Base-by-base conservation (phyloP, 2,113 vertebrate species). In the Calypte anna region DNA sequence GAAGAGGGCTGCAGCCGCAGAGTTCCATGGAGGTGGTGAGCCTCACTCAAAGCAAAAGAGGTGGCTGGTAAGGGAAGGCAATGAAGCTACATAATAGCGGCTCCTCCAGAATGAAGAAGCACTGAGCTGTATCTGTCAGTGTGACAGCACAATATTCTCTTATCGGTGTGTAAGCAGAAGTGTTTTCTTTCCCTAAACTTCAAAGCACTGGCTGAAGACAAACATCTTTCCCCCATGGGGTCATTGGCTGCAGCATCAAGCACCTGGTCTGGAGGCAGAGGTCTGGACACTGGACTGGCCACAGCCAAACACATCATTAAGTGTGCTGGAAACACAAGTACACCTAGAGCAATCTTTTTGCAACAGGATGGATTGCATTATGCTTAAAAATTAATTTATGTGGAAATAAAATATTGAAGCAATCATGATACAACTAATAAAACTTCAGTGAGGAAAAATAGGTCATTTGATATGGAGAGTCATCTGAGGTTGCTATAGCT, bases 391-490 rank as follows among this genome's bases (percentile, higher is more conserved):
- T 69, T 85, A 63, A 88, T 84, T 82, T 64, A 44, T 18, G 6
- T 36, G 62, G 40, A 89, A 84, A 92, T 89, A 54, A 93, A 93
- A 87, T 73, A 87, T 17, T 89, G 66, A 92, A 88, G 25, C 11
- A 51, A 61, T 75, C 31, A 28, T 78, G 18, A 27, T 77, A 66
- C 74, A 25, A 44, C 38, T 28, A 40, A 62, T 46, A 59, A 81
- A 75, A 9, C 33, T 82, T 82, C 24, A 61, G 7, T 46, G 54
- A 83, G 92, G 14, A 53, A 50, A 64, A 82, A 18, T 22, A 69
- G 38, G 50, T 85, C 3, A 40, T 83, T 38, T 94, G 33, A 53
- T 62, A n/a, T 3, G 28, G 50, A 69, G 51, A 91, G 24, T 18
- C 40, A 31, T 68, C 73, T 84, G 69, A 81, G 57, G 25, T 81